phyloP scores from a whole-genome alignment of 2,888 invertebrate species.

The Machimus rusticus region DNA sequence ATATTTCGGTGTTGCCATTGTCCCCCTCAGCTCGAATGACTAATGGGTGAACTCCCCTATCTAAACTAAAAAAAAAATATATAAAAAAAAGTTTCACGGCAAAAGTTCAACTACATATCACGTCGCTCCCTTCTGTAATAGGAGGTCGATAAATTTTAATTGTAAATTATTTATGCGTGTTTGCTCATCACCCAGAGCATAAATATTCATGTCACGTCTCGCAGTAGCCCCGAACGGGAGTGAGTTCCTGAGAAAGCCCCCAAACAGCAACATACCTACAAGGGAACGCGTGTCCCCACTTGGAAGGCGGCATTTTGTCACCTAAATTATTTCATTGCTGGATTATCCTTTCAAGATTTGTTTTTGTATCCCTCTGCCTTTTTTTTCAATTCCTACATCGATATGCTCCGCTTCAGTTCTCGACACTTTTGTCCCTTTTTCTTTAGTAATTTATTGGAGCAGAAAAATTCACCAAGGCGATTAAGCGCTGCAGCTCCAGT shows the following conservation, averaged over 20 bases:
- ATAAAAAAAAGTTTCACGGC: not conserved
- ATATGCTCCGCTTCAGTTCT: not conserved
- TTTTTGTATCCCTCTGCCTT: not conserved
- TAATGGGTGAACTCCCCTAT: not conserved
- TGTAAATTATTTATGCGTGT: not conserved
- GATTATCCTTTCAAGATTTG: not conserved
- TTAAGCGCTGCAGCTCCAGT: not conserved
- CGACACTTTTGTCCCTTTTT: not conserved
- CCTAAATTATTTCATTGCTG: not conserved
- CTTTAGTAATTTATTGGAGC: not conserved
- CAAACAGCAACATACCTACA: not conserved
- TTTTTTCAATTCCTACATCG: not conserved
- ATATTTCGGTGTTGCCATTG: not conserved
- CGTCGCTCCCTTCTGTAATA: not conserved
- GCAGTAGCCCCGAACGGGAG: not conserved
- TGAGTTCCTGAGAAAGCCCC: not conserved
- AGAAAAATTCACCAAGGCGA: not conserved
- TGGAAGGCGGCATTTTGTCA: not conserved
- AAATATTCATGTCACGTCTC: not conserved
- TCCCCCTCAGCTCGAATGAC: not conserved
- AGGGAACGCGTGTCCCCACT: not conserved
- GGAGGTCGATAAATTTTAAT: not conserved
- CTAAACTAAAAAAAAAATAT: not conserved
- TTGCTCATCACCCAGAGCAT: not conserved
- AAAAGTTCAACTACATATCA: not conserved